Evolutionary conservation across 2,888 invertebrate species (phyloP), one percentile per base, ranked within the genome.

Genomic region (Nowickia ferox): DNA sequence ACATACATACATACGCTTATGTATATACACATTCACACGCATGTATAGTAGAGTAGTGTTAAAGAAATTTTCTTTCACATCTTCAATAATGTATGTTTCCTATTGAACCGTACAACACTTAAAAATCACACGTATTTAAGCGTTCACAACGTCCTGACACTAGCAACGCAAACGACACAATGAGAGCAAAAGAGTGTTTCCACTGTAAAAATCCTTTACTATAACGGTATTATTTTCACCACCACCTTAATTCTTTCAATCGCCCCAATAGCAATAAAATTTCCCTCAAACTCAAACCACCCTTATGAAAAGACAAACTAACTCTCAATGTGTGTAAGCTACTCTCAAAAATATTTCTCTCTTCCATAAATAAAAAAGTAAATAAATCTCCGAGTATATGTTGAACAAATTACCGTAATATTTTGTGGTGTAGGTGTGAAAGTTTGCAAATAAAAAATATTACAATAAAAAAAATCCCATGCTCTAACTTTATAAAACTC

Each of bases 91-190:
- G n/a, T 30, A 38, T 11, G 38, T 38, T 69, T 71, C 57, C 66
- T 83, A 76, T 57, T 68, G 61, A 81, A 82, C 87, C 84, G 84
- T 75, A 57, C 77, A 87, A 82, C 82, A 77, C 82, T 87, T 71
- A 63, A 66, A 57, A n/a, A 65, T 38, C 38, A 75, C 74, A 80
- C 88, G 86, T 87, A 77, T 51, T 77, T 48, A 76, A 65, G 72
- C 61, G 63, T 76, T 72, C 17, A 83, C 87, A 90, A 90, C 91
- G 92, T 92, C 92, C 92, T 92, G 90, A 89, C 92, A 90, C 92
- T 88, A 92, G 90, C 91, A 92, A 90, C 92, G 92, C 92, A 91
- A 91, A 90, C 91, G 92, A 92, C 90, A 92, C 92, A 92, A 92
- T 92, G 90, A 88, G 84, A 89, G 90, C 86, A 42, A 79, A 77